Percentiles rank a stretch among this genome's conserved stretches.
These are phyloP conservation scores for Drosophila mercatorum DNA, from an alignment of 2,888 invertebrate genomes.

Conservation along the genomic window DNA sequence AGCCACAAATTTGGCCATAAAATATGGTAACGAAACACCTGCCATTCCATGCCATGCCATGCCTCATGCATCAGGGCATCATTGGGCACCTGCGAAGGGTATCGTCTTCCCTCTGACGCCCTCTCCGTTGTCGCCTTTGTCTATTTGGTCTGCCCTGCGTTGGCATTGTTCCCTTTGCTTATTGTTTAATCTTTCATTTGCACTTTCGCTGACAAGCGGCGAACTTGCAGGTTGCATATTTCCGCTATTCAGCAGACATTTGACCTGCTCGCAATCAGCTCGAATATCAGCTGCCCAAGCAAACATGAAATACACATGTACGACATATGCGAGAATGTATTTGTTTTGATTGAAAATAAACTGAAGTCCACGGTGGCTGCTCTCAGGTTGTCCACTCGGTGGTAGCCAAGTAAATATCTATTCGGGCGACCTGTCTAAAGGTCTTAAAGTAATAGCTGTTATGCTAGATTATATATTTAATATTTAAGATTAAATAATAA, in stretches of 20 bases:
- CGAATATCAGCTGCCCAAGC: constrained; percentile 50
- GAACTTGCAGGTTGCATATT: constrained; percentile 43
- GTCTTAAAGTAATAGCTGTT: not conserved
- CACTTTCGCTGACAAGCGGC: constrained; percentile 53
- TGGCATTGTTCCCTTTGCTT: constrained; percentile 44
- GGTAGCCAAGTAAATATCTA: not conserved
- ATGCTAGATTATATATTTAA: not conserved
- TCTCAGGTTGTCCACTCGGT: not conserved
- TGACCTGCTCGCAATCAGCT: constrained; percentile 44
- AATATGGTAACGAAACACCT: constrained; percentile 76
- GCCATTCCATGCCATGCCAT: constrained; percentile 50
- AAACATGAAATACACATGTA: constrained; percentile 12
- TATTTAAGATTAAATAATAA: not conserved
- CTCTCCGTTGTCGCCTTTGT: not conserved
- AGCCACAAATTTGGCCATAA: constrained; percentile 73
- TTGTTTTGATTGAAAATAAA: not conserved
- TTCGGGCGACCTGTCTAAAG: not conserved
- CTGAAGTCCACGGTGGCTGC: not conserved
- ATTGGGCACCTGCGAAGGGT: constrained; percentile 50
- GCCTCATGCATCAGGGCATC: constrained; percentile 38
- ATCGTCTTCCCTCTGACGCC: constrained; percentile 39
- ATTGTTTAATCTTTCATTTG: constrained; percentile 71
- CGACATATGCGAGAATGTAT: not conserved
- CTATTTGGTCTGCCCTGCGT: constrained; percentile 11
- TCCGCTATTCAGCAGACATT: constrained; percentile 42